Evolutionary conservation across 37 sponge, comb jelly and placozoan genomes (phyloP), one percentile per base, ranked within the genome.

Genomic region (Halisarca cf. caerulea): DNA sequence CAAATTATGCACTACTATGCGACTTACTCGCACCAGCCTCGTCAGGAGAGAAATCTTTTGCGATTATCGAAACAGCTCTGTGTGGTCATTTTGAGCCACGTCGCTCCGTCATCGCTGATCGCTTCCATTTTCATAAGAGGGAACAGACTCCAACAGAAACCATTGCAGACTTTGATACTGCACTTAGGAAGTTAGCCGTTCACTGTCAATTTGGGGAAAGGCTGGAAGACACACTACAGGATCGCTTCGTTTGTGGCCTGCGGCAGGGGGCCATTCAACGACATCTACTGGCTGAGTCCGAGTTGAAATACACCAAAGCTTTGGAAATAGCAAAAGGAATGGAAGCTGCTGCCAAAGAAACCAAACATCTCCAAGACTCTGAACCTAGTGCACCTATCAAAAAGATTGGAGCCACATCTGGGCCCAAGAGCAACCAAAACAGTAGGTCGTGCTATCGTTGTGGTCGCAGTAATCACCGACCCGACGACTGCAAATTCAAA

Each of bases 71-170:
- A 27, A 60, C 39, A 8, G 51, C 40, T 4, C 61, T 81, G 38
- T 33, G 23, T 0, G 23, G 0, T 0, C 87, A 87, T 30, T 81
- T 81, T 23, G 58, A 87, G 44, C 87, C 82, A 2, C 38, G 80
- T 36, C 58, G 39, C 38, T 34, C 47, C 0, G 54, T 77, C n/a
- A 88, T 83, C 3, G 59, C 72, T 7, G 72, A 88, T 42, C 61
- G 89, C 17, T 88, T 84, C 80, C 79, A 79, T 27, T 88, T 88
- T 64, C 80, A 88, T 58, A 3, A 11, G 27, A 32, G 88, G 24
- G 51, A 59, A 1, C 83, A 83, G 69, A 2, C 5, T 28, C 38
- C 23, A 25, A 54, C 57, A 0, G 89, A 79, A 53, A 38, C 42
- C 2, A 43, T 83, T 23, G 71, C 70, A 4, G 42, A 33, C 2